Evolutionary conservation across 2,797 vertebrate genomes (phyloP), one percentile per base, ranked within the genome.

Genomic region (Galago senegalensis): DNA sequence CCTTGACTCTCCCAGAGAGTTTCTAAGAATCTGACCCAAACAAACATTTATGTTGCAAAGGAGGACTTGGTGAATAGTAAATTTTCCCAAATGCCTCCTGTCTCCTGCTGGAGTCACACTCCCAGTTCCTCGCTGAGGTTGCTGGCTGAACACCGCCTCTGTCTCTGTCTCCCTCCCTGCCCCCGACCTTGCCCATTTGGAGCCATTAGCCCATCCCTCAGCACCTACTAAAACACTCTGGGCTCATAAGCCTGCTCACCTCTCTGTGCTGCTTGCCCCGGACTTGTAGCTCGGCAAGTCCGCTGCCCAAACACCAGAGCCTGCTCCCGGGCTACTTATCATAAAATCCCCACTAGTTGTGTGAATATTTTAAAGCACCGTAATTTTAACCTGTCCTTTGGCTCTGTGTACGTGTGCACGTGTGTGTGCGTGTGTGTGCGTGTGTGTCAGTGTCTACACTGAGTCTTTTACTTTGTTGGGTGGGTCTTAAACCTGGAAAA

Each of bases 11-110:
- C 75, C 60, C 37, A 91, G 34, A 60, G 40, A 85, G 31, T 93
- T 95, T 86, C 56, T 63, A 95, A 88, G 46, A 88, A 85, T 79
- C 58, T 86, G 37, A 79, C 79, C 79, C 83, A 93, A 96, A 49
- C 23, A 94, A 96, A 53, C 92, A 86, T 69, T 82, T 89, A 49
- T 82, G 27, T 77, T 93, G 40, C 20, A 70, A n/a, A 96, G 82
- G 56, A 85, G 14, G 77, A 75, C 46, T 86, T 87, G 27, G 23
- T 90, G 49, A 91, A 23, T 65, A 86, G 37, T 86, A 73, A 79
- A 46, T 69, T 94, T 94, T 90, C 86, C 69, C 60, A 80, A 27
- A 56, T 16, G 3, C 40, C 23, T n/a, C 34, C 40, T 16, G 3
- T 40, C 23, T n/a, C 34, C 40, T 92, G 58, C 75, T 80, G 18